Conservation (phyloP, 2,888 invertebrate species). For the Pedicia rivosa region DNA sequence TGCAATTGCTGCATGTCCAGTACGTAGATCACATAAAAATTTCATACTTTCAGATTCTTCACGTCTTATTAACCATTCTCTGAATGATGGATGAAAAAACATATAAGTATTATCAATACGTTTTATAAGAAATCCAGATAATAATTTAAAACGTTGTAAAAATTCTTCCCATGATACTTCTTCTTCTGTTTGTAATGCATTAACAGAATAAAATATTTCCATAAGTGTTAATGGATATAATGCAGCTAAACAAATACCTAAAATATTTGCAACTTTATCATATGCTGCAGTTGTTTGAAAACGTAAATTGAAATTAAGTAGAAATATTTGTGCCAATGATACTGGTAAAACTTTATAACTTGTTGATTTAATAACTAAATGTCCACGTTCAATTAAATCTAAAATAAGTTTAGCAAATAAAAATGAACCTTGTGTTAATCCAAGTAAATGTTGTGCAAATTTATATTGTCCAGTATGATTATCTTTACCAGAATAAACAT, state of each 20-base stretch:
- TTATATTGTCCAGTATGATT: conserved; percentile 49
- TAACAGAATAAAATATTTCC: conserved; percentile 88
- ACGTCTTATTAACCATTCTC: conserved; percentile 82
- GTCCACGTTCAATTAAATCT: conserved; percentile 82
- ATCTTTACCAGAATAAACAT: conserved; percentile 42
- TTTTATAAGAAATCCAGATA: conserved; percentile 78
- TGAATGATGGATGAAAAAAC: conserved; percentile 95
- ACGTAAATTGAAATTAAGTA: conserved; percentile 78
- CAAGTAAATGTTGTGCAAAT: conserved; percentile 72
- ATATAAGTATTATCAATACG: conserved; percentile 87
- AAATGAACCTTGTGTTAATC: conserved; percentile 76
- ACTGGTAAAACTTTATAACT: conserved; percentile 87
- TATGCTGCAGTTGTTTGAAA: conserved; percentile 85
- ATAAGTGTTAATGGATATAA: conserved; percentile 76
- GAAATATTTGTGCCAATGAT: conserved; percentile 74
- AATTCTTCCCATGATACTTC: conserved; percentile 85
- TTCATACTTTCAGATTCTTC: conserved; percentile 78
- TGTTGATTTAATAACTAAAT: conserved; percentile 82
- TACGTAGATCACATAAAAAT: conserved; percentile 83
- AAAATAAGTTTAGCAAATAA: conserved; percentile 81
- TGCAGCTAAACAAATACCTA: conserved; percentile 82
- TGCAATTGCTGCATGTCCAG: conserved; percentile 86
- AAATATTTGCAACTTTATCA: conserved; percentile 73
- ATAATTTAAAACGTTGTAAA: conserved; percentile 66
- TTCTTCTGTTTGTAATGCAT: conserved; percentile 63